Evolutionary conservation across 2,113 vertebrate genomes (phyloP).

Genomic region (Spilogale gracilis): DNA sequence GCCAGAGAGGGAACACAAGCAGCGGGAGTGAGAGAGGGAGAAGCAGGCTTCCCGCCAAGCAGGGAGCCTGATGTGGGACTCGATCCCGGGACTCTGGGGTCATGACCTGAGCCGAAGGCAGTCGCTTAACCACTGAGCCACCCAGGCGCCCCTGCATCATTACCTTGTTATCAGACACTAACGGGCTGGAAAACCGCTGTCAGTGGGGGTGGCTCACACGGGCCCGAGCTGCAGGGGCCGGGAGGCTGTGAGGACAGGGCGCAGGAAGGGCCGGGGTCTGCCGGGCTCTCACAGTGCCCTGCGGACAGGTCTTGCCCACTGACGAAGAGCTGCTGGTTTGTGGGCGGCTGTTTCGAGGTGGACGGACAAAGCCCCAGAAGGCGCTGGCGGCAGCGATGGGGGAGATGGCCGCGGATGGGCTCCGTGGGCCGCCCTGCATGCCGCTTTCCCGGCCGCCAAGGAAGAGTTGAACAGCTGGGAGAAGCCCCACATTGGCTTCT

Average conservation of each 20-base stretch:
- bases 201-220: fast-evolving
- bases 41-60: no score
- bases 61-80: no score
- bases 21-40: no score
- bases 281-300: fast-evolving
- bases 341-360: neutral
- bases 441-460: fast-evolving
- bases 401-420: fast-evolving
- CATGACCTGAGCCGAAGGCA: no score
- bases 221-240: fast-evolving
- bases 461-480: fast-evolving
- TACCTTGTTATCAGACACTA: fast-evolving
- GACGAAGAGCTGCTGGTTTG: fast-evolving
- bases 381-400: fast-evolving
- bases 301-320: no score
- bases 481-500: neutral
- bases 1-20: no score
- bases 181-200: fast-evolving
- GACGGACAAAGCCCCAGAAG: neutral
- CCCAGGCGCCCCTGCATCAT: no score
- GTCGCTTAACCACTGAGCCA: no score
- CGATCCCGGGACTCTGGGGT: no score
- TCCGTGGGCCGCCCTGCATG: fast-evolving
- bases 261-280: fast-evolving
- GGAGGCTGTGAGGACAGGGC: fast-evolving